Percentiles rank a stretch among this genome's conserved stretches.
phyloP scores from a whole-genome alignment of 2,888 invertebrate species.

The Crepidodera aurea region DNA sequence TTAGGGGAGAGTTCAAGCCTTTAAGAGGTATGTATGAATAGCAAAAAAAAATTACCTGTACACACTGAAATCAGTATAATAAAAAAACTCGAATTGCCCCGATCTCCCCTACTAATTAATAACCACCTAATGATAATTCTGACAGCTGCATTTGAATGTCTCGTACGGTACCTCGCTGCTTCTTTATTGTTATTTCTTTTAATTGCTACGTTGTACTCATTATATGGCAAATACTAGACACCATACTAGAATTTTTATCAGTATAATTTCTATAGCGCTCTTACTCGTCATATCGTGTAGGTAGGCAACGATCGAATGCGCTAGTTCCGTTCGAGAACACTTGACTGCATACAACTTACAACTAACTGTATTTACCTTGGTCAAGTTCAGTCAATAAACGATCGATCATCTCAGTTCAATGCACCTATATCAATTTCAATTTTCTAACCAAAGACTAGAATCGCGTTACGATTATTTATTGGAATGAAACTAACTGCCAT shows the following conservation, averaged over 20 bases:
- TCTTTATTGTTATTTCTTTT: neutral
- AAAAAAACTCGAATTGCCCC: too few relatives aligned
- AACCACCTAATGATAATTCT: too few relatives aligned
- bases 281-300: neutral
- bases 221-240: neutral
- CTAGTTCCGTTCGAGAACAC: conserved; percentile 28
- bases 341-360: conserved; percentile 24
- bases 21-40: too few relatives aligned
- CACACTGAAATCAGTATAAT: too few relatives aligned
- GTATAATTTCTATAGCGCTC: neutral
- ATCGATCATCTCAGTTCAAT: conserved; percentile 28
- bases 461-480: neutral
- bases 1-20: too few relatives aligned
- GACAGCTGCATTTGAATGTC: neutral
- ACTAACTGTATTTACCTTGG: conserved; percentile 29
- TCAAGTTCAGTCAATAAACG: conserved; percentile 29
- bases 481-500: too few relatives aligned
- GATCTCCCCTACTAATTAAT: too few relatives aligned
- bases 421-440: conserved; percentile 21
- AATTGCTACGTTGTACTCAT: neutral
- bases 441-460: too few relatives aligned
- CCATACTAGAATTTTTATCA: too few relatives aligned
- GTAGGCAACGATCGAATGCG: conserved; percentile 4
- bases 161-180: neutral
- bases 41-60: too few relatives aligned